phyloP scores from a whole-genome alignment of 2,113 vertebrate genomes.

The Scatophagus argus region DNA sequence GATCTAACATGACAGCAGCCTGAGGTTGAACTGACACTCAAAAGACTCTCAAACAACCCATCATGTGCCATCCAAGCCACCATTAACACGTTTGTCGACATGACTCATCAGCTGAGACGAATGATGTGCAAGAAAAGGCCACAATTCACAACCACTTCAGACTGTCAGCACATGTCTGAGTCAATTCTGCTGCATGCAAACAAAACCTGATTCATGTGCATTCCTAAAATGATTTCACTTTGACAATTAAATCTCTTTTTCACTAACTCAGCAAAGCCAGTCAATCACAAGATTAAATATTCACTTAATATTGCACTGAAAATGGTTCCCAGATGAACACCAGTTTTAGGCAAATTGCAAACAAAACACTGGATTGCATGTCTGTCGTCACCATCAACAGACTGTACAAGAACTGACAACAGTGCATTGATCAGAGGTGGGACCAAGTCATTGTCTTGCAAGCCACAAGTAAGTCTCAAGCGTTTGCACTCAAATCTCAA shows the following conservation, averaged over 20 bases:
- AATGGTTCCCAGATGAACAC: background rate
- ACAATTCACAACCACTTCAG: slow-evolving; percentile 52
- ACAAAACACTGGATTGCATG: background rate
- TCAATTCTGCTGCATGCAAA: slow-evolving; percentile 16
- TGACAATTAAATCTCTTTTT: background rate
- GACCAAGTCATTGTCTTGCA: too few species aligned
- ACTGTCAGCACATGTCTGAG: slow-evolving; percentile 31
- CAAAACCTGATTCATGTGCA: background rate
- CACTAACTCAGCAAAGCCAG: background rate
- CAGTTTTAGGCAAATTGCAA: background rate
- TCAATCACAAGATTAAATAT: background rate
- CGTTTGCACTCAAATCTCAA: too few species aligned
- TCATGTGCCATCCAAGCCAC: slow-evolving; percentile 63
- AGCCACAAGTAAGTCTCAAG: too few species aligned
- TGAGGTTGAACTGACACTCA: slow-evolving; percentile 55
- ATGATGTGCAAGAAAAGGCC: slow-evolving; percentile 58
- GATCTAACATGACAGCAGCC: slow-evolving; percentile 66
- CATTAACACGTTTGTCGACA: slow-evolving; percentile 60
- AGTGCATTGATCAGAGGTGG: background rate
- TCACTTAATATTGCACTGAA: background rate
- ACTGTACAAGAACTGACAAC: background rate
- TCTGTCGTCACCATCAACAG: too few species aligned
- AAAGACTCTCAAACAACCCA: slow-evolving; percentile 59
- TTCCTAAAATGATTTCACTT: background rate
- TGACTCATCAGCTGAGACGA: slow-evolving; percentile 55